Evolutionary conservation across 2,113 vertebrate genomes (phyloP).

Genomic region (Archilochus colubris): DNA sequence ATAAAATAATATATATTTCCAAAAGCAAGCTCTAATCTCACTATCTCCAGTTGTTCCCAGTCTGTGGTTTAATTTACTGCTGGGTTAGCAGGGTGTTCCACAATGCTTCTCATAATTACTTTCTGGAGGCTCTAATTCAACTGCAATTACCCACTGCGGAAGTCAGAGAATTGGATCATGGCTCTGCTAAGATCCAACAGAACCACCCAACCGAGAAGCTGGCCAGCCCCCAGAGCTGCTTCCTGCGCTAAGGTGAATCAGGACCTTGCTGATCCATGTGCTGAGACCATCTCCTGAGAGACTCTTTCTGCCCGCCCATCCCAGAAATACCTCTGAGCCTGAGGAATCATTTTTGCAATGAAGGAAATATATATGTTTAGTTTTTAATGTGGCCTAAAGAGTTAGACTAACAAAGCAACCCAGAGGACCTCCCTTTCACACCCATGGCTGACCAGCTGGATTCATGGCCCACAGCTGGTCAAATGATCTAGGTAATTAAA

Average conservation of each 20-base stretch:
- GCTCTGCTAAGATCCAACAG: constrained; percentile 12
- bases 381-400: background rate
- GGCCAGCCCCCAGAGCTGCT: background rate
- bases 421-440: background rate
- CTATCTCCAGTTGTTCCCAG: constrained; percentile 52
- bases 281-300: background rate
- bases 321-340: rapidly evolving
- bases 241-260: background rate
- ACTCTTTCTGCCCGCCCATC: rapidly evolving
- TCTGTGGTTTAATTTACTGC: constrained; percentile 65
- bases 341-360: background rate
- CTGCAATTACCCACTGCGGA: constrained; percentile 56
- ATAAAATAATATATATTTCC: background rate
- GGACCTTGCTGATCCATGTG: background rate
- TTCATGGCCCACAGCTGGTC: constrained; percentile 77
- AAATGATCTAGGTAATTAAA: constrained; percentile 82
- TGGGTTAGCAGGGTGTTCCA: constrained; percentile 65
- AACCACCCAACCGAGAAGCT: background rate
- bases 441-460: constrained; percentile 59
- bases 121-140: constrained; percentile 56
- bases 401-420: constrained; percentile 2
- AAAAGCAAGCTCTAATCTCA: constrained; percentile 40
- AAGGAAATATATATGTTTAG: background rate
- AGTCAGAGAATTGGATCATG: constrained; percentile 21
- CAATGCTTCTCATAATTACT: constrained; percentile 62